These are phyloP conservation scores for Cygnus olor DNA, from an alignment of 2,797 vertebrate genomes.

Conservation along the genomic window DNA sequence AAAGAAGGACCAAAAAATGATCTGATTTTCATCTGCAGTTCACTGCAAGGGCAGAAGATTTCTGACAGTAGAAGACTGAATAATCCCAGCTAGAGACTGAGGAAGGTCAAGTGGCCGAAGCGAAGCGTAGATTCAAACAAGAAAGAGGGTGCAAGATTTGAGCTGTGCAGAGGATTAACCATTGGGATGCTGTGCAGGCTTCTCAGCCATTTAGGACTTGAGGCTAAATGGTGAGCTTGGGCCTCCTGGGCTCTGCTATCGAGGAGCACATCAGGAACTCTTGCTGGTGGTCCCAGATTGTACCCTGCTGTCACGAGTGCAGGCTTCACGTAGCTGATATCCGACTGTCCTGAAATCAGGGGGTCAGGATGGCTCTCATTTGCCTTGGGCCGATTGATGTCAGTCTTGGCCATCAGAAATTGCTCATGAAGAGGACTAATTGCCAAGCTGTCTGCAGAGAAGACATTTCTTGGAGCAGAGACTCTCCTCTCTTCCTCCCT, in stretches of 20 bases:
- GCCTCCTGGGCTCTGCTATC: not conserved
- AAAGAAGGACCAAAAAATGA: not conserved
- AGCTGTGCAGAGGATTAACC: not conserved
- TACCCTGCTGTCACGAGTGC: too few species aligned
- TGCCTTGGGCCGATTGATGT: not conserved
- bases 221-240: not conserved
- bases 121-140: not conserved
- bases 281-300: not conserved
- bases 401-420: not conserved
- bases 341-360: not conserved
- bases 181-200: not conserved
- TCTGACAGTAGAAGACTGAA: not conserved
- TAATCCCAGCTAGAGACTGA: not conserved
- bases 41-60: not conserved
- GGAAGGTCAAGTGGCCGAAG: not conserved
- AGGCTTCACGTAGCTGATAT: not conserved
- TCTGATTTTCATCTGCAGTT: not conserved
- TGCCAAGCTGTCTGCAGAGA: not conserved
- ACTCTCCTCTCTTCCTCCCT: not conserved
- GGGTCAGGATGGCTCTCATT: not conserved
- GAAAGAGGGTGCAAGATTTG: not conserved
- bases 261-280: not conserved
- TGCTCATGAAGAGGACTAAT: not conserved
- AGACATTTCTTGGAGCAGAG: not conserved
- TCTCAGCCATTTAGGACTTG: not conserved